A percentile compares a stretch with the other conserved stretches of the same genome.
Evolutionary conservation across 2,888 invertebrate species (phyloP).

Genomic region (Rhopalosiphum nymphaeae): DNA sequence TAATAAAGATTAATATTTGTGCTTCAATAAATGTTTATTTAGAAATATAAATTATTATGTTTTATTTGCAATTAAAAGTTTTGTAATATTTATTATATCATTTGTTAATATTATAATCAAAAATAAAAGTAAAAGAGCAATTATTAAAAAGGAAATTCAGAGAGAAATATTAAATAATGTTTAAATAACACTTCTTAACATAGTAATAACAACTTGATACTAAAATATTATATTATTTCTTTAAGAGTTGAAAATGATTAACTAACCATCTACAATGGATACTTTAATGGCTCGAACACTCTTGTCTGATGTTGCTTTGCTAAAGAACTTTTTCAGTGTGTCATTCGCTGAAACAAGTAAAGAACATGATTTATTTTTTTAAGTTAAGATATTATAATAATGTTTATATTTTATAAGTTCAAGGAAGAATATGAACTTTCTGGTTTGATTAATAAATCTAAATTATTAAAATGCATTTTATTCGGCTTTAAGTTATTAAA

Average conservation of each 20-base stretch:
- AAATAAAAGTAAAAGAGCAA: background rate
- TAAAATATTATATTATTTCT: background rate
- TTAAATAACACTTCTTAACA: background rate
- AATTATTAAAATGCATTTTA: background rate
- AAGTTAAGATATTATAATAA: background rate
- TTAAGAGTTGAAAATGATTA: slow-evolving; percentile 46
- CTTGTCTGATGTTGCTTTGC: slow-evolving; percentile 82
- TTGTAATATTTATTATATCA: background rate
- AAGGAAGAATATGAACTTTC: background rate
- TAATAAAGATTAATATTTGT: background rate
- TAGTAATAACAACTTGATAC: background rate
- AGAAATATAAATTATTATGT: background rate
- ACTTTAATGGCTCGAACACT: slow-evolving; percentile 86
- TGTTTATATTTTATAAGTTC: background rate
- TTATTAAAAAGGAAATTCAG: background rate
- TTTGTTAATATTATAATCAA: background rate
- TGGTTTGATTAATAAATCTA: background rate
- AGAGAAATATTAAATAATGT: background rate
- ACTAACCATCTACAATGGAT: slow-evolving; percentile 86
- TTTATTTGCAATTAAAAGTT: background rate
- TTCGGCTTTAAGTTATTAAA: background rate
- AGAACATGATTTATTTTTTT: background rate
- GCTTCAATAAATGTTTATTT: background rate
- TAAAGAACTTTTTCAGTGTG: slow-evolving; percentile 83
- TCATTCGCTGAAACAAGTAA: slow-evolving; percentile 81